Percentiles rank a stretch among this genome's conserved stretches.
phyloP scores from a whole-genome alignment of 2,888 invertebrate genomes.

The Coenonympha arcania region DNA sequence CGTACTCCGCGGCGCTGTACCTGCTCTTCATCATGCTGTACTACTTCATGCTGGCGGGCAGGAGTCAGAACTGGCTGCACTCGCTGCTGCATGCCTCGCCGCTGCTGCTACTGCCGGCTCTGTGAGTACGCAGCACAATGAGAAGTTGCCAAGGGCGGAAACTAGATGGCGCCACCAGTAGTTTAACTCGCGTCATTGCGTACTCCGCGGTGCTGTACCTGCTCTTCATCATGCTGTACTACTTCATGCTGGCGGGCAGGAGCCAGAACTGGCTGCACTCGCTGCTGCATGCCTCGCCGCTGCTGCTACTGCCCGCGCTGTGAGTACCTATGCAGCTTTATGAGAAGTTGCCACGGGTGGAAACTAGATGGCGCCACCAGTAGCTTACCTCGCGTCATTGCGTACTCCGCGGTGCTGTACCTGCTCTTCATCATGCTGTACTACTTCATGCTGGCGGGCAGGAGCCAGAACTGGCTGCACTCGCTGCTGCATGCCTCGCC shows the following conservation, averaged over 20 bases:
- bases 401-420: conserved; percentile 80
- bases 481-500: conserved; percentile 84
- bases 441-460: conserved; percentile 87
- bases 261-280: conserved; percentile 80
- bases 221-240: conserved; percentile 77
- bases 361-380: no score
- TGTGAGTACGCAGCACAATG: conserved; percentile 79
- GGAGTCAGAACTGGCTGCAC: conserved; percentile 79
- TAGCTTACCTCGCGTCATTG: no score
- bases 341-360: conserved; percentile 76
- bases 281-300: conserved; percentile 82
- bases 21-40: conserved; percentile 81
- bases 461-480: conserved; percentile 79
- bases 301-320: conserved; percentile 87
- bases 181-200: conserved; percentile 80
- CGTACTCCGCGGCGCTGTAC: conserved; percentile 79
- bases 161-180: no score
- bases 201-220: conserved; percentile 82
- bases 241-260: conserved; percentile 85
- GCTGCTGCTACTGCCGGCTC: conserved; percentile 83
- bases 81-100: conserved; percentile 84
- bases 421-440: conserved; percentile 81
- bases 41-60: conserved; percentile 83
- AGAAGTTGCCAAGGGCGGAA: conserved; percentile 77
- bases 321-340: conserved; percentile 74